Conservation (phyloP, 2,888 invertebrate species). For the Erebia aethiops region DNA sequence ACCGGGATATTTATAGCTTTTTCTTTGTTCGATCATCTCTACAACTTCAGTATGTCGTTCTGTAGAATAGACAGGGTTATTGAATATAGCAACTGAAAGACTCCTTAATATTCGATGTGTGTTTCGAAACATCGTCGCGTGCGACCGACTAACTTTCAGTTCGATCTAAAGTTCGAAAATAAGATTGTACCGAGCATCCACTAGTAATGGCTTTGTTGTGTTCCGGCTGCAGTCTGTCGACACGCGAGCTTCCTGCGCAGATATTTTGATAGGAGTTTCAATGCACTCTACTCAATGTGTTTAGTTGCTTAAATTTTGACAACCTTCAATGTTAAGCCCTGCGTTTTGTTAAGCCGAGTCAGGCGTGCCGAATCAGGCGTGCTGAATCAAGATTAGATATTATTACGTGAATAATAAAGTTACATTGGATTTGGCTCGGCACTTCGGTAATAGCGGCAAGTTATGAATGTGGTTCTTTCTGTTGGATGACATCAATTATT, state of each 20-base stretch:
- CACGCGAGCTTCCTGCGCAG: constrained; percentile 30
- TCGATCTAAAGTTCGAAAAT: constrained; percentile 38
- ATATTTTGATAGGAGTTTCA: constrained; percentile 27
- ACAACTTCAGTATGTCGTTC: not conserved
- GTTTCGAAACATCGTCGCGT: constrained; percentile 29
- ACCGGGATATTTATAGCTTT: no score
- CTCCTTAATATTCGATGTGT: constrained; percentile 21
- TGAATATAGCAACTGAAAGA: constrained; percentile 10
- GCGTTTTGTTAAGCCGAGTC: no score
- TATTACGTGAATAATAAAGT: no score
- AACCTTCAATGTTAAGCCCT: not conserved
- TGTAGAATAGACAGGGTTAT: not conserved
- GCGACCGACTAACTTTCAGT: constrained; percentile 32
- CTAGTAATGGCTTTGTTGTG: constrained; percentile 41
- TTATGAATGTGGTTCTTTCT: no score
- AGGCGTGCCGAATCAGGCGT: no score
- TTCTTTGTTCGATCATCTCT: no score
- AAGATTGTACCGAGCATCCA: constrained; percentile 37
- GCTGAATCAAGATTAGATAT: no score
- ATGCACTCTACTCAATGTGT: constrained; percentile 25
- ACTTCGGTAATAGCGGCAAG: no score
- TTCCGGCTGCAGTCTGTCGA: constrained; percentile 37
- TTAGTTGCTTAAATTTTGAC: not conserved
- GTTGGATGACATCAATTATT: no score
- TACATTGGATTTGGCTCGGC: no score